Evolutionary conservation across 2,797 vertebrate genomes (phyloP).

Genomic region (Coreius guichenoti): DNA sequence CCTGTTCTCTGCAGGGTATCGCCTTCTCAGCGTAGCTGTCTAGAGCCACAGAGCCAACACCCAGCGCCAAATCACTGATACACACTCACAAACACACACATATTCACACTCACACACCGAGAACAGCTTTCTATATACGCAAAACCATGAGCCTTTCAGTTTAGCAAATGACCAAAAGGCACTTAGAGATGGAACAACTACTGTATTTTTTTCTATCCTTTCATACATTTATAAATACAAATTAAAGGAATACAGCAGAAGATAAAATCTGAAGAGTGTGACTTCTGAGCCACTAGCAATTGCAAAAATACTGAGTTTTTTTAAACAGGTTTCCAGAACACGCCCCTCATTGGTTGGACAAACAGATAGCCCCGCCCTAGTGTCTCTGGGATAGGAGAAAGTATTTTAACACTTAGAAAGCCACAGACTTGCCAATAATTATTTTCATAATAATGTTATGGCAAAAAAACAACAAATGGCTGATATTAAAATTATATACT

Average conservation of each 20-base stretch:
- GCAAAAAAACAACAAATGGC: neutral
- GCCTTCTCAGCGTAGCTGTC: constrained; percentile 46
- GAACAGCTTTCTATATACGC: neutral
- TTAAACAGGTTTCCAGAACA: neutral
- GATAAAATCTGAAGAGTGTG: neutral
- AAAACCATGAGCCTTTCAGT: neutral
- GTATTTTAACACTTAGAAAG: neutral
- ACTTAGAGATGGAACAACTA: neutral
- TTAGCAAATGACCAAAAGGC: neutral
- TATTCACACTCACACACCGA: neutral
- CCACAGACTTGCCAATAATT: neutral
- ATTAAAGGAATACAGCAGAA: neutral
- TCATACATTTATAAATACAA: too few species aligned
- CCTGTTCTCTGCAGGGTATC: constrained; percentile 53
- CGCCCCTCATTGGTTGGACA: neutral
- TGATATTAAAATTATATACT: neutral
- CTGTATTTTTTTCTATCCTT: neutral
- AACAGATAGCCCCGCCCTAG: neutral
- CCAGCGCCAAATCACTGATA: constrained; percentile 34
- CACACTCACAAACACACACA: constrained; percentile 27
- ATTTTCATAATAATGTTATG: neutral
- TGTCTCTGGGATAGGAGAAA: neutral
- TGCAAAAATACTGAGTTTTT: neutral
- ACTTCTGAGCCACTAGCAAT: neutral
- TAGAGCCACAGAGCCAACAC: constrained; percentile 60